Evolutionary conservation across 2,797 vertebrate genomes (phyloP), one percentile per base, ranked within the genome.

Genomic region (Serranus cabrilla): DNA sequence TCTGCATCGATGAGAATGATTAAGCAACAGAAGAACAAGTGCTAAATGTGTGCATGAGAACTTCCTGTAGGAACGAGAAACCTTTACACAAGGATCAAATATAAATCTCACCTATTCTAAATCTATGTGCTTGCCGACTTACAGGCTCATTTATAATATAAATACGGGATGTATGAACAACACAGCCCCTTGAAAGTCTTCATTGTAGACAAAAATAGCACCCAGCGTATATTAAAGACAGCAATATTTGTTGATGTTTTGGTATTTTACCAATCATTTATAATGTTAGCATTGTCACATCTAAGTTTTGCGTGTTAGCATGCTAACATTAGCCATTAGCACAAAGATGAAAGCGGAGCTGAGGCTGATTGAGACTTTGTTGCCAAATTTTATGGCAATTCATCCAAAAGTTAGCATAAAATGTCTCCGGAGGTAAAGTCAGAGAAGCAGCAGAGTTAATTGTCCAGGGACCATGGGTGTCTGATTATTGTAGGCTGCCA

Each of bases 1-100:
- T 20, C 9, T 60, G 45, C 25, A 23, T 8, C 52, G 34, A 68
- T 46, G 50, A 5, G 23, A 72, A 58, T 11, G 31, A 69, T 52
- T 74, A 73, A 34, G 34, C 5, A 34, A 8, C 6, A 4, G 6
- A 4, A 27, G 11, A 27, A 39, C 16, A 52, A 20, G 5, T 14
- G 20, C 5, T 3, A 5, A 37, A 61, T 7, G 6, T 46, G 45
- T 20, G 2, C 3, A 0, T 3, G 43, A 43, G 11, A 61, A 23
- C 34, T 34, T 34, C 34, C 34, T 34, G 34, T 34, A 34, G 6
- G 16, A 55, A 74, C 34, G 23, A 34, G 17, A 25, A 56, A 52
- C 12, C 12, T 63, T 34, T 34, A 25, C 2, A 16, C 43, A 16
- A 34, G 34, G 34, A 34, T 34, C 34, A 34, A n/a, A n/a, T 51